These are phyloP conservation scores for Xestia rhomboidea DNA, from an alignment of 2,888 invertebrate genomes.

Conservation along the genomic window DNA sequence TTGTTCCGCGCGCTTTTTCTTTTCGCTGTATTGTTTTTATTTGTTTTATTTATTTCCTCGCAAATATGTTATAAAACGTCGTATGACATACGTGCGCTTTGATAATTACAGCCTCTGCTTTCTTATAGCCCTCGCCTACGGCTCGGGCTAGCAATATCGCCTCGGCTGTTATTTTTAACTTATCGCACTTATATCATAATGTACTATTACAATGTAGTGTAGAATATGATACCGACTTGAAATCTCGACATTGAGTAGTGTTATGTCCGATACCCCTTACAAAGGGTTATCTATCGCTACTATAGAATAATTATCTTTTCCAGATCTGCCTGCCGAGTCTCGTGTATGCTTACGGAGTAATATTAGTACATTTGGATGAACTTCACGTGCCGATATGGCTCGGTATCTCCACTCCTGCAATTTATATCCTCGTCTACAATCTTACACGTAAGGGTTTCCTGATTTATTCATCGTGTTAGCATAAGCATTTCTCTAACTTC, in stretches of 20 bases:
- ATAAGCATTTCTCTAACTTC: constrained; percentile 26
- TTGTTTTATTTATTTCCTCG: too few species aligned
- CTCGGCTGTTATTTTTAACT: too few species aligned
- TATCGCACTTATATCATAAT: too few species aligned
- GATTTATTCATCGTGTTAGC: constrained; percentile 24
- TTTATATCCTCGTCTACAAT: constrained; percentile 82
- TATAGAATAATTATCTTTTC: constrained; percentile 55
- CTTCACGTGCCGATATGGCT: constrained; percentile 82
- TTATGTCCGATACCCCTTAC: constrained; percentile 29
- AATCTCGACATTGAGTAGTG: constrained; percentile 33
- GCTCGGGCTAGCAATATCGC: too few species aligned
- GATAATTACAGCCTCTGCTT: too few species aligned
- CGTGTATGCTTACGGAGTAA: constrained; percentile 84
- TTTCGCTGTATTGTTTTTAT: too few species aligned
- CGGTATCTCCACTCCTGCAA: constrained; percentile 81
- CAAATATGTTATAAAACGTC: too few species aligned
- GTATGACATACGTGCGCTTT: too few species aligned
- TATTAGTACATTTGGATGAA: constrained; percentile 80
- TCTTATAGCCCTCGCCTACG: too few species aligned
- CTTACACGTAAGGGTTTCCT: constrained; percentile 82
- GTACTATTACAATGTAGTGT: not conserved
- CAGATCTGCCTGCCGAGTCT: constrained; percentile 85
- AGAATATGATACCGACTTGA: constrained; percentile 10
- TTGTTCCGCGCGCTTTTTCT: too few species aligned
- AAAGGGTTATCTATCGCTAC: constrained; percentile 37